Evolutionary conservation across 2,888 invertebrate genomes (phyloP), one percentile per base, ranked within the genome.

Genomic region (Machimus rusticus): DNA sequence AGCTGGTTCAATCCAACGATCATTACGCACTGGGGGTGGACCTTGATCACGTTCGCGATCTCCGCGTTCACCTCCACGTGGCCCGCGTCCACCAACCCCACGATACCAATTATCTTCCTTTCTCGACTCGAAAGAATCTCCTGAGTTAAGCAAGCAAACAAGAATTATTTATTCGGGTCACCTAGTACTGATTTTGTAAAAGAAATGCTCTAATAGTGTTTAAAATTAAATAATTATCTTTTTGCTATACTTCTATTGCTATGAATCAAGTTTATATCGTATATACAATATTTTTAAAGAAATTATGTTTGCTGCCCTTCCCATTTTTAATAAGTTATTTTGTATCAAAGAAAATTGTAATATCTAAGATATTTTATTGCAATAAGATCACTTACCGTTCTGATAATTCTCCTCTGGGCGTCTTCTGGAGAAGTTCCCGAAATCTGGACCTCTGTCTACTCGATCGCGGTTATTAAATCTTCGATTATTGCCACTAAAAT

Each of bases 1-100:
- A 46, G 91, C 90, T 79, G 94, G 93, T 89, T 95, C 95, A 91
- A 95, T 94, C 95, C 95, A 96, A 87, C 96, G 95, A 91, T 95
- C 95, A 91, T 96, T 96, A 88, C 93, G 90, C 8, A 88, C 89
- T 78, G 87, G 86, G 79, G 90, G 92, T 91, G 91, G 93, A 91
- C 93, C 90, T 77, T 89, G 89, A 88, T 91, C 90, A 85, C 89
- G 89, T 9, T 91, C 92, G 46, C 89, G 88, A 77, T 90, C 91
- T 66, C 89, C 90, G 39, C 90, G 90, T 39, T 90, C 89, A 74
- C 90, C 90, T 88, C 90, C 90, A 76, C 92, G 91, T 84, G 86
- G 19, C 51, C 88, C 86, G 14, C 85, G 79, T 5, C 85, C 86
- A 23, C 86, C 87, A 55, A 86, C 79, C 43, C 87, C 91, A 88